Percentiles rank a stretch among this genome's conserved stretches.
phyloP scores from a whole-genome alignment of 2,797 vertebrate species.

The Setipinna tenuifilis region DNA sequence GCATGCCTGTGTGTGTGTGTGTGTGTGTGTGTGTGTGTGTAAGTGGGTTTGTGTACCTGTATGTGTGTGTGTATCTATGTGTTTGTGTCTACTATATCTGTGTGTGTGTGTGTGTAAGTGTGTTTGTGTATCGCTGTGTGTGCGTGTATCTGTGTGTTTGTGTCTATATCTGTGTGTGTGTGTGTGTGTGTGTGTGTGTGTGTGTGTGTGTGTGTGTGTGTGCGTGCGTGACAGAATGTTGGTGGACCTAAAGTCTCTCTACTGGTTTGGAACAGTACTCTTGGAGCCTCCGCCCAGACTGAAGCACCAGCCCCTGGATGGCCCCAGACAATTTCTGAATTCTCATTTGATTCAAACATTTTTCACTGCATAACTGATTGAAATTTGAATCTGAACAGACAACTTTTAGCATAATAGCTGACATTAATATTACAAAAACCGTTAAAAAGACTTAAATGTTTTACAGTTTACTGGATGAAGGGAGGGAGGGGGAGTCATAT shows the following conservation, averaged over 20 bases:
- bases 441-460: not conserved
- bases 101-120: too few species aligned
- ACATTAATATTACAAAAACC: not conserved
- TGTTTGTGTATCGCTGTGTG: too few species aligned
- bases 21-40: not conserved
- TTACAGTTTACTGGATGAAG: constrained; percentile 10
- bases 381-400: not conserved
- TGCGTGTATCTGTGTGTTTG: too few species aligned
- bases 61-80: not conserved
- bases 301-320: not conserved
- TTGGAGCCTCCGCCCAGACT: not conserved
- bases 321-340: not conserved
- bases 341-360: not conserved
- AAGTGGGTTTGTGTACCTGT: not conserved
- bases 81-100: too few species aligned
- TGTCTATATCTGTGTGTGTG: too few species aligned
- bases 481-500: not conserved
- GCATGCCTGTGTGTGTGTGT: not conserved
- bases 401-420: not conserved
- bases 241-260: not conserved
- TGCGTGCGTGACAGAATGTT: not conserved
- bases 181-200: not conserved
- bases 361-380: not conserved
- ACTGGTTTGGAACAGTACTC: not conserved
- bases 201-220: not conserved